These are phyloP conservation scores for Hydrocynus forskahlii DNA, from an alignment of 2,797 vertebrate species.

Conservation along the genomic window DNA sequence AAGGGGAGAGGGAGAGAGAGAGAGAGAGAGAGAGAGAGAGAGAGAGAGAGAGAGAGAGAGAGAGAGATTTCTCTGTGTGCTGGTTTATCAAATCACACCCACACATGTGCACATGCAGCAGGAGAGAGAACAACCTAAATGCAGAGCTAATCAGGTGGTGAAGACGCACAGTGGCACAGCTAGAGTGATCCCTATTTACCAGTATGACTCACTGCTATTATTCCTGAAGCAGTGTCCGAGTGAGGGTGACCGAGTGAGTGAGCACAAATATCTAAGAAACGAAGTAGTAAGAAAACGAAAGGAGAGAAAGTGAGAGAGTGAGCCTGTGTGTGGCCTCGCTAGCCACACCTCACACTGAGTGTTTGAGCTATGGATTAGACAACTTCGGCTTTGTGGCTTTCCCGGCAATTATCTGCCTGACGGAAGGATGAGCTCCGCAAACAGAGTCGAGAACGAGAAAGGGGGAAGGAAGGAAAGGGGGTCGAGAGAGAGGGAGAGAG, in stretches of 20 bases:
- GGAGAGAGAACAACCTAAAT: constrained; percentile 24
- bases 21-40: neutral
- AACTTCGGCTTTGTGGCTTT: constrained; percentile 49
- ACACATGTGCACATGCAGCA: neutral
- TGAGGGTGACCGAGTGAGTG: constrained; percentile 1
- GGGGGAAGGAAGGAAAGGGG: neutral
- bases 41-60: neutral
- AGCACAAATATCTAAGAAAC: constrained; percentile 31
- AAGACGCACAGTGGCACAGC: constrained; percentile 39
- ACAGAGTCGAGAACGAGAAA: constrained; percentile 45
- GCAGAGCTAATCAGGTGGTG: constrained; percentile 40
- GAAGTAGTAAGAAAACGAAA: constrained; percentile 43
- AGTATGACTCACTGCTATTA: constrained; percentile 40
- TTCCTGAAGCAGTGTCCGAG: constrained; percentile 24
- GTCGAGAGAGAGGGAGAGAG: neutral
- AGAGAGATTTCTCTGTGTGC: neutral
- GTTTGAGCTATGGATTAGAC: constrained; percentile 54
- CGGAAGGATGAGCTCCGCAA: constrained; percentile 53
- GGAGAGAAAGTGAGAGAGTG: constrained; percentile 56
- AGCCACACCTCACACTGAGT: constrained; percentile 54
- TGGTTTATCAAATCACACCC: constrained; percentile 19
- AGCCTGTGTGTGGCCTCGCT: constrained; percentile 66
- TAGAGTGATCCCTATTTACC: constrained; percentile 42
- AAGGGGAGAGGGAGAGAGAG: neutral
- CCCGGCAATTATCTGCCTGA: constrained; percentile 57